Evolutionary conservation across 2,888 invertebrate genomes (phyloP).

Genomic region (Crioceris asparagi): DNA sequence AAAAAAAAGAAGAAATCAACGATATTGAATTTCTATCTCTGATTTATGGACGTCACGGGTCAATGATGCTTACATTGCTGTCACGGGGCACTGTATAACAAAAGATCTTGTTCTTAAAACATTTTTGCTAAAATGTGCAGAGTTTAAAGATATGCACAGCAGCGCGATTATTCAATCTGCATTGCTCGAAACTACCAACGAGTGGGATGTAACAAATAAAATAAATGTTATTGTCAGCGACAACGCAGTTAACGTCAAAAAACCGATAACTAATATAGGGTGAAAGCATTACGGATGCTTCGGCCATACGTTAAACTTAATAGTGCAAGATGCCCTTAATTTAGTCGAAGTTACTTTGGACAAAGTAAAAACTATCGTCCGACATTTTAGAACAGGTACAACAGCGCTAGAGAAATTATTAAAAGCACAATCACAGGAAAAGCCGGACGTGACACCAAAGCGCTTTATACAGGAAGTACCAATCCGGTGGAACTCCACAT

Average conservation of each 20-base stretch:
- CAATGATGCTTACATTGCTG: neutral
- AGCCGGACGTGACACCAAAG: conserved; percentile 5
- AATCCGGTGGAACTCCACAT: conserved; percentile 19
- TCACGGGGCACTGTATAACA: neutral
- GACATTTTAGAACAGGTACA: conserved; percentile 21
- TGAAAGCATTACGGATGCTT: conserved; percentile 20
- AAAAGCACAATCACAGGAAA: neutral
- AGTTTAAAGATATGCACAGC: neutral
- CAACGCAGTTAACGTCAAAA: conserved; percentile 24
- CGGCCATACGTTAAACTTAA: conserved; percentile 23
- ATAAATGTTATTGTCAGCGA: conserved; percentile 23
- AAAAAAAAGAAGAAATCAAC: neutral
- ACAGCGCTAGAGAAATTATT: conserved; percentile 11
- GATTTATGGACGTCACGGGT: neutral
- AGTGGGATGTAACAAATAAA: conserved; percentile 23
- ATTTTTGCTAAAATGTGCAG: conserved; percentile 3
- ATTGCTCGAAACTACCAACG: conserved; percentile 11
- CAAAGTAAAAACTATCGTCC: conserved; percentile 18
- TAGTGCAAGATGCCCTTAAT: conserved; percentile 16
- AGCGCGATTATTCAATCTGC: conserved; percentile 4
- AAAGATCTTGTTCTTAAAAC: conserved; percentile 1
- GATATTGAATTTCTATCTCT: neutral
- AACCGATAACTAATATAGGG: conserved; percentile 16
- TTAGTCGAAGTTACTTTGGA: conserved; percentile 4
- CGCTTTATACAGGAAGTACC: conserved; percentile 15